Percentiles rank a stretch among this genome's conserved stretches.
phyloP scores from a whole-genome alignment of 1,140 invertebrate species.

The Danaus plexippus region DNA sequence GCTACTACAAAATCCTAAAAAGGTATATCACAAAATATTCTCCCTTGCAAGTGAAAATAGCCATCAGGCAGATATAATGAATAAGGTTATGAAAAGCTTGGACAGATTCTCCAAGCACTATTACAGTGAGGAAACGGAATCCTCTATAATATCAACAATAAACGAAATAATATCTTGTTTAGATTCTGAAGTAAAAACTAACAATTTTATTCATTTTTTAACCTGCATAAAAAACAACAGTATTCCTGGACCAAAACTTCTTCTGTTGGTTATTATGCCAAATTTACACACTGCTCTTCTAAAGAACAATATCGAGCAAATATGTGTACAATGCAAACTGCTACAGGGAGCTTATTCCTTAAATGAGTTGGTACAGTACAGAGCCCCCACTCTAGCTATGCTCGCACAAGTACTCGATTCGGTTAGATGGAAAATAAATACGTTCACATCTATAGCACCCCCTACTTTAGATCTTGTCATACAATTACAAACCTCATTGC shows the following conservation, averaged over 20 bases:
- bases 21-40: slow-evolving; percentile 47
- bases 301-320: slow-evolving; percentile 30
- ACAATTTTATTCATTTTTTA: slow-evolving; percentile 47
- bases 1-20: slow-evolving; percentile 51
- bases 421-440: slow-evolving; percentile 49
- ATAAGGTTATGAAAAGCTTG: slow-evolving; percentile 40
- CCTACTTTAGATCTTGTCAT: slow-evolving; percentile 33
- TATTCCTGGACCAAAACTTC: slow-evolving; percentile 37
- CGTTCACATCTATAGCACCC: slow-evolving; percentile 33
- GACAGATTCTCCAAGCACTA: slow-evolving; percentile 45
- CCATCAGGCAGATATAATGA: slow-evolving; percentile 47
- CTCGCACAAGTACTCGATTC: slow-evolving; percentile 46
- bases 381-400: slow-evolving; percentile 54
- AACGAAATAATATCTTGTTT: slow-evolving; percentile 34
- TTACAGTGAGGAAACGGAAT: slow-evolving; percentile 47
- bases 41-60: slow-evolving; percentile 41
- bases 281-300: slow-evolving; percentile 43
- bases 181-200: slow-evolving; percentile 30
- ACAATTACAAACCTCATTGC: slow-evolving; percentile 35
- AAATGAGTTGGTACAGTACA: slow-evolving; percentile 41
- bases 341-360: slow-evolving; percentile 32
- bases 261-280: slow-evolving; percentile 56
- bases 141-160: slow-evolving; percentile 34
- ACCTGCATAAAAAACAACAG: slow-evolving; percentile 29
- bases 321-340: slow-evolving; percentile 41